A percentile compares a stretch with the other conserved stretches of the same genome.
phyloP scores from a whole-genome alignment of 2,113 vertebrate species.

The Trinectes maculatus region DNA sequence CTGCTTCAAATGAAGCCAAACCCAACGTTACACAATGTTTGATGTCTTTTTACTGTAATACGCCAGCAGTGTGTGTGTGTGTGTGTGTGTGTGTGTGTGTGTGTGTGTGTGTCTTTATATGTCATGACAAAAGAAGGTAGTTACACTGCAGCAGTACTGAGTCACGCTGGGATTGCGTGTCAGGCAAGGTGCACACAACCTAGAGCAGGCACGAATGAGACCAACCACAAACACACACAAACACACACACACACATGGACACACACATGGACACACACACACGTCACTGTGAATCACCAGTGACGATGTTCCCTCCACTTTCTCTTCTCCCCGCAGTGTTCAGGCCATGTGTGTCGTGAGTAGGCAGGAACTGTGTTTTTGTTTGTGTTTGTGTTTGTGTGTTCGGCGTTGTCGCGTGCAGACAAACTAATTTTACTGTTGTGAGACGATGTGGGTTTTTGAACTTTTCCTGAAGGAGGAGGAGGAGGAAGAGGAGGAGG shows the following conservation, averaged over 20 bases:
- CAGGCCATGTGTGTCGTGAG: background rate
- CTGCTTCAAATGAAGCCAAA: no score
- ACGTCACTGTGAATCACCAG: constrained; percentile 23
- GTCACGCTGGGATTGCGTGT: constrained; percentile 15
- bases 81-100: background rate
- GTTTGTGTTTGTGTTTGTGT: no score
- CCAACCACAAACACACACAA: background rate
- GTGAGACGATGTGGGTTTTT: background rate
- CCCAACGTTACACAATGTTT: no score
- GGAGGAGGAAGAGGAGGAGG: constrained; percentile 23
- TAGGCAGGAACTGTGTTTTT: background rate
- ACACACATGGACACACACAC: background rate
- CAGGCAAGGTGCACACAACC: background rate
- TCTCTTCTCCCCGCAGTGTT: background rate
- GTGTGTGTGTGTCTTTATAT: background rate
- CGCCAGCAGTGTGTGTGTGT: background rate
- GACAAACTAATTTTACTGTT: background rate
- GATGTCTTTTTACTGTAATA: no score
- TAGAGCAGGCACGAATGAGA: background rate
- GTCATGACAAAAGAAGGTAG: constrained; percentile 11
- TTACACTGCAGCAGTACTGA: constrained; percentile 1
- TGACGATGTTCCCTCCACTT: background rate
- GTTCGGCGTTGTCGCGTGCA: background rate
- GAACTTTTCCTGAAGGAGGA: constrained; percentile 25
- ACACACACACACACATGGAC: background rate